Evolutionary conservation across 2,113 vertebrate genomes (phyloP).

Genomic region (Scomber japonicus): DNA sequence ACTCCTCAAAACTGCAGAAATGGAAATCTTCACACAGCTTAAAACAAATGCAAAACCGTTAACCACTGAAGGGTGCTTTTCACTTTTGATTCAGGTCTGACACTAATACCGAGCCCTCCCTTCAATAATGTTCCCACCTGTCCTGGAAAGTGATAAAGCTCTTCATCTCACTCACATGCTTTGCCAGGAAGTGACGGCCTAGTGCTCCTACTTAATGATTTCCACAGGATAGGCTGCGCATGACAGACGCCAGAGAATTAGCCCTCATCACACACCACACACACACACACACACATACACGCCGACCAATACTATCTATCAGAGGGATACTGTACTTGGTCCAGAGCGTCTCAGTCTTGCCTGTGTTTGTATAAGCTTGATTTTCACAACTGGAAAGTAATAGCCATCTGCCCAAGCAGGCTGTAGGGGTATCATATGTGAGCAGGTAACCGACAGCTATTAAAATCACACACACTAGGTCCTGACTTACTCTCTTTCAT

Average conservation of each 20-base stretch:
- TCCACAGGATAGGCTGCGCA: conserved; percentile 80
- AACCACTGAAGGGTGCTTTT: conserved; percentile 34
- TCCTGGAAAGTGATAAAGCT: conserved; percentile 73
- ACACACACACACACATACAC: conserved; percentile 52
- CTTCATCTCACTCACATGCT: conserved; percentile 74
- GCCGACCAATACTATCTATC: conserved; percentile 69
- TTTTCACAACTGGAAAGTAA: conserved; percentile 87
- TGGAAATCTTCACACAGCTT: background rate
- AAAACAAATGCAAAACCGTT: background rate
- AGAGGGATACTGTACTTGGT: conserved; percentile 70
- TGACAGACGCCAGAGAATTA: conserved; percentile 80
- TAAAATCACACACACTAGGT: conserved; percentile 77
- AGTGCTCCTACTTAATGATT: conserved; percentile 85
- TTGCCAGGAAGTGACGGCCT: conserved; percentile 82
- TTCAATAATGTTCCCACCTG: conserved; percentile 69
- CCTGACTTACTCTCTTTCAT: conserved; percentile 40
- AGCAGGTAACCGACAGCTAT: conserved; percentile 84
- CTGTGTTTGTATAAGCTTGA: conserved; percentile 84
- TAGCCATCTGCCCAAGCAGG: conserved; percentile 82
- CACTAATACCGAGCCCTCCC: conserved; percentile 27
- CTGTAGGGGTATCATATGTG: conserved; percentile 79
- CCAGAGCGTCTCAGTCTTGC: conserved; percentile 69
- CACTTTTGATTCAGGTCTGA: conserved; percentile 54
- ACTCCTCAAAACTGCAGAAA: background rate
- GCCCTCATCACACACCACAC: conserved; percentile 47